Evolutionary conservation across 2,888 invertebrate genomes (phyloP).

Genomic region (Agonopterix heracliana): DNA sequence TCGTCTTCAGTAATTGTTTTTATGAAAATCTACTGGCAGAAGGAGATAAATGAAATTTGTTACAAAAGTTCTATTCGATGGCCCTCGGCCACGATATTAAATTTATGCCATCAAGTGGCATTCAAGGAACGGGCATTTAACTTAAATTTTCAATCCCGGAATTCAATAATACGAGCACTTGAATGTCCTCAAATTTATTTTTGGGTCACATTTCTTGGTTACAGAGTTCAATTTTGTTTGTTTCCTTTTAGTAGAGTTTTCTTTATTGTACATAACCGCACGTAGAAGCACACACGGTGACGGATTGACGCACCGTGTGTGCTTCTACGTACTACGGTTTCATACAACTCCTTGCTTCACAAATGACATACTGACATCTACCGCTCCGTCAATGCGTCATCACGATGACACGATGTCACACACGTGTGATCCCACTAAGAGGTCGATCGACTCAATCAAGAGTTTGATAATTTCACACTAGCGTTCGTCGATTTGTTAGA

Average conservation of each 20-base stretch:
- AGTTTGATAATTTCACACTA: too few species aligned
- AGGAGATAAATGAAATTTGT: constrained; percentile 71
- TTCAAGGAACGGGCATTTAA: constrained; percentile 61
- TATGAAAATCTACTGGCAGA: constrained; percentile 59
- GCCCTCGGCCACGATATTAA: constrained; percentile 67
- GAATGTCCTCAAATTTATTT: constrained; percentile 18
- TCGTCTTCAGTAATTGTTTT: constrained; percentile 61
- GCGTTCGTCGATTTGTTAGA: too few species aligned
- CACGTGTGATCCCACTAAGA: too few species aligned
- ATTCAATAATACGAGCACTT: constrained; percentile 42
- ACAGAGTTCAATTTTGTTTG: not conserved
- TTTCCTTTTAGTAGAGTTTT: not conserved
- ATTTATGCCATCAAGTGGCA: constrained; percentile 69
- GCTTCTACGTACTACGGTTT: too few species aligned
- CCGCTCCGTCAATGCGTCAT: too few species aligned
- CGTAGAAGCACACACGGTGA: too few species aligned
- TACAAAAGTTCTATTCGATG: constrained; percentile 61
- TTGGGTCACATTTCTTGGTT: not conserved
- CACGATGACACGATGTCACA: too few species aligned
- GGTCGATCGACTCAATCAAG: too few species aligned
- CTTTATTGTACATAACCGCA: too few species aligned
- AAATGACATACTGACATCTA: too few species aligned
- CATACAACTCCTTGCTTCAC: too few species aligned
- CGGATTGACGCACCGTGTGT: too few species aligned
- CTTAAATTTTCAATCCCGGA: constrained; percentile 55